Conservation (phyloP, 2,888 invertebrate genomes). For the Ceriagrion tenellum region DNA sequence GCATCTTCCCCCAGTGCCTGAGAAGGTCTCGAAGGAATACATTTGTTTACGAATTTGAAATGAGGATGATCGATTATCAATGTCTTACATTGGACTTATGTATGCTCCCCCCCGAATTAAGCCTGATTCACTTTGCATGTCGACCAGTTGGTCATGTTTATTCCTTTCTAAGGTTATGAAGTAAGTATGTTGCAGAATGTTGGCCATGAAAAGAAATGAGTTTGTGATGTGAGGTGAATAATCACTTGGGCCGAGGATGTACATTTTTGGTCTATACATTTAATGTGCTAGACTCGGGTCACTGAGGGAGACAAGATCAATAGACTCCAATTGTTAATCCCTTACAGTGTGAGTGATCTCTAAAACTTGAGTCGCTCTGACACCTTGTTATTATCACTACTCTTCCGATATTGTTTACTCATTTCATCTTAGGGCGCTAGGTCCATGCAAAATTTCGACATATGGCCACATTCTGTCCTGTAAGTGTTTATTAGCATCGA, state of each 20-base stretch:
- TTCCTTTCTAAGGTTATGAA: background rate
- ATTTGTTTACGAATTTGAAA: no score
- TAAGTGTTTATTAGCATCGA: no score
- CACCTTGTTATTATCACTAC: no score
- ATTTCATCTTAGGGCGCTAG: no score
- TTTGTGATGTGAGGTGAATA: no score
- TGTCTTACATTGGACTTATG: background rate
- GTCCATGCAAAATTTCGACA: no score
- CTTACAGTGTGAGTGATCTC: no score
- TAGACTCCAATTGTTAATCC: no score
- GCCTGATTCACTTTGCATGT: background rate
- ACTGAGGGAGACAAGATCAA: background rate
- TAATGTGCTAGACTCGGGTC: background rate
- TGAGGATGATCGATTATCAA: background rate
- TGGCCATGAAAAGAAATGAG: background rate
- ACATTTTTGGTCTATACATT: background rate
- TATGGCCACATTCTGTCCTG: no score
- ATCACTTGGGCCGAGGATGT: background rate
- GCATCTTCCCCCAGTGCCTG: background rate
- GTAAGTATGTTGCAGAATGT: background rate
- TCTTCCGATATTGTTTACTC: no score
- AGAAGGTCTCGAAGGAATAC: background rate
- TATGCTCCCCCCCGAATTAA: background rate
- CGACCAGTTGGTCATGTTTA: background rate
- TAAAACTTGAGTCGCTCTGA: no score